A percentile compares a stretch with the other conserved stretches of the same genome.
phyloP scores from a whole-genome alignment of 2,797 vertebrate genomes.

The Anas bahamensis region DNA sequence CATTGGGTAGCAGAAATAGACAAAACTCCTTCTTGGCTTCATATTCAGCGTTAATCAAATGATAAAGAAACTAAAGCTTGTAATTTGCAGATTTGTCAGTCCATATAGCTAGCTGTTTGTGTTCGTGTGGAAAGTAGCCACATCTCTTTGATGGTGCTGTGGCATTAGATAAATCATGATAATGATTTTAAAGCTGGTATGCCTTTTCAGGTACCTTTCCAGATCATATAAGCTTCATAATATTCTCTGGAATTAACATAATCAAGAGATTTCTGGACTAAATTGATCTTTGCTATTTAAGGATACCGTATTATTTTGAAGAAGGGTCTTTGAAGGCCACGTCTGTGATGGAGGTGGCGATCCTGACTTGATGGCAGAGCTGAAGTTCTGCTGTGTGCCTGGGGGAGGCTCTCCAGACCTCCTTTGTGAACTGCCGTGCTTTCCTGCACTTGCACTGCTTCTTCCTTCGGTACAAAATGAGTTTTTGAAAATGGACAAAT shows the following conservation, averaged over 20 bases:
- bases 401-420: not conserved
- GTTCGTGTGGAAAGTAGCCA: not conserved
- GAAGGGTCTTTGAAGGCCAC: not conserved
- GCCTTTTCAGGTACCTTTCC: not conserved
- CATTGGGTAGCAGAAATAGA: not conserved
- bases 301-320: rapidly evolving
- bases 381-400: not conserved
- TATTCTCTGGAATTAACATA: not conserved
- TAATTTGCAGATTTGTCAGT: not conserved
- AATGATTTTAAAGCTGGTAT: too few species aligned
- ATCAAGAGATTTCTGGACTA: not conserved
- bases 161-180: not conserved
- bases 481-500: not conserved
- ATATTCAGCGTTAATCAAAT: not conserved
- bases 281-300: not conserved
- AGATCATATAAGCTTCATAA: not conserved
- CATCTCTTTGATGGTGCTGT: not conserved
- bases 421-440: rapidly evolving
- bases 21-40: not conserved
- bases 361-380: not conserved
- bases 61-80: not conserved
- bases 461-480: not conserved
- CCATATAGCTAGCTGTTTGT: not conserved
- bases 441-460: not conserved
- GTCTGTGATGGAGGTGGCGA: rapidly evolving